Conservation (phyloP, 2,888 invertebrate species). For the Yponomeuta sedellus region DNA sequence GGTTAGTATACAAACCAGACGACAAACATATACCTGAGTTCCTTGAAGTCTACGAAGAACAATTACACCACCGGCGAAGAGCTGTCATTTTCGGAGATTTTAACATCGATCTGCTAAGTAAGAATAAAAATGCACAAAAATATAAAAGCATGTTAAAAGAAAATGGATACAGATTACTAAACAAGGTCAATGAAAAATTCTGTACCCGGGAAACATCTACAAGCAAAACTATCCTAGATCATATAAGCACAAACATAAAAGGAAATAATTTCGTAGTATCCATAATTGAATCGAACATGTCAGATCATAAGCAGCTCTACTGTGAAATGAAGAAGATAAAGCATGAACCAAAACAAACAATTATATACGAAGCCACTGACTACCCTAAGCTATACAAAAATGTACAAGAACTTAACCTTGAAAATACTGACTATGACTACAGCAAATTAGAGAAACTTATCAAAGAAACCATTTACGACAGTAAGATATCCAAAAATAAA, state of each 20-base stretch:
- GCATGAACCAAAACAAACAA: slow-evolving; percentile 12
- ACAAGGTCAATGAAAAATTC: neutral
- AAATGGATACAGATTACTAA: neutral
- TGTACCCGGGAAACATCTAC: neutral
- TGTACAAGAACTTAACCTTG: neutral
- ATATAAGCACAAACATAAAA: slow-evolving; percentile 3
- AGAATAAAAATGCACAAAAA: neutral
- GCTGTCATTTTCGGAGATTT: slow-evolving; percentile 1
- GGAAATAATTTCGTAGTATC: slow-evolving; percentile 19
- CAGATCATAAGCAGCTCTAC: slow-evolving; percentile 25
- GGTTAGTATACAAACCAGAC: slow-evolving; percentile 5
- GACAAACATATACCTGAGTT: neutral
- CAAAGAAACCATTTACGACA: neutral
- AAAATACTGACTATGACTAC: slow-evolving; percentile 6
- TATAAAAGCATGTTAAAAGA: neutral
- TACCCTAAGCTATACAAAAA: slow-evolving; percentile 20
- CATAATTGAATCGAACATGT: slow-evolving; percentile 23
- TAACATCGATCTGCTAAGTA: neutral
- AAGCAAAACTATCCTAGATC: slow-evolving; percentile 5
- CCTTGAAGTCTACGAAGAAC: neutral
- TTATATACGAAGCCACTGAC: slow-evolving; percentile 19
- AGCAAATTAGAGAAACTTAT: neutral
- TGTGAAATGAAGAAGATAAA: slow-evolving; percentile 19
- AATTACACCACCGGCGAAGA: neutral
- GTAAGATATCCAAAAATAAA: slow-evolving; percentile 22